Percentiles rank a stretch among this genome's conserved stretches.
Evolutionary conservation across 2,113 vertebrate species (phyloP).

Genomic region (Brachypodius melanocephalos): DNA sequence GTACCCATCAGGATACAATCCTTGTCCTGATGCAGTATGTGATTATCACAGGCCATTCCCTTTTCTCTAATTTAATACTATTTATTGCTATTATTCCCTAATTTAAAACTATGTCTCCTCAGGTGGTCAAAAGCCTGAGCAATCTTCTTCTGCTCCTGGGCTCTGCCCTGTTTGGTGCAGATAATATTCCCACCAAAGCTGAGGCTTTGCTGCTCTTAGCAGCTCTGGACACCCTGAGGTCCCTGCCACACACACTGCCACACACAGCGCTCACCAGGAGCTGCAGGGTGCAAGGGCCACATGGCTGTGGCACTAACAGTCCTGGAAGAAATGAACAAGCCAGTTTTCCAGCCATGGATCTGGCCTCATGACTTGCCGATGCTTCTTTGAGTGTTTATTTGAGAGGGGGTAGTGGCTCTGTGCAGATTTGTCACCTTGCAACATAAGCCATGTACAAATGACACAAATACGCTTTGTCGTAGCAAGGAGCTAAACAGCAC

Average conservation of each 20-base stretch:
- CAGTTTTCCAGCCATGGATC: background rate
- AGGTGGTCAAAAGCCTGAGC: background rate
- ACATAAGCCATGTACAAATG: background rate
- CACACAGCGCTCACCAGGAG: rapidly evolving
- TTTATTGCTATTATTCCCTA: no score
- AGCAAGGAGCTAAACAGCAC: background rate
- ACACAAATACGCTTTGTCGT: background rate
- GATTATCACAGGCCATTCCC: background rate
- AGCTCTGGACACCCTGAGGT: background rate
- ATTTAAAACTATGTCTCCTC: background rate
- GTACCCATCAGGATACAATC: background rate
- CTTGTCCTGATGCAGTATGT: background rate
- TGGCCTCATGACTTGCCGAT: background rate
- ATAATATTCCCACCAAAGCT: background rate
- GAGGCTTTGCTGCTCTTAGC: background rate
- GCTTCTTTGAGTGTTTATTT: background rate
- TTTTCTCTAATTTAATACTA: background rate
- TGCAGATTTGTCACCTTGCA: background rate
- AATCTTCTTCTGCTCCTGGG: background rate
- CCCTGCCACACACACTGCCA: rapidly evolving
- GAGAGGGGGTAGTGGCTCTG: background rate
- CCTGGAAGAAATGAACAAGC: background rate
- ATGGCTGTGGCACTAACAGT: background rate
- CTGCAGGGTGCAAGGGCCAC: background rate
- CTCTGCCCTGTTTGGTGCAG: background rate